Evolutionary conservation across 2,113 vertebrate species (phyloP).

Genomic region (Zingel zingel): DNA sequence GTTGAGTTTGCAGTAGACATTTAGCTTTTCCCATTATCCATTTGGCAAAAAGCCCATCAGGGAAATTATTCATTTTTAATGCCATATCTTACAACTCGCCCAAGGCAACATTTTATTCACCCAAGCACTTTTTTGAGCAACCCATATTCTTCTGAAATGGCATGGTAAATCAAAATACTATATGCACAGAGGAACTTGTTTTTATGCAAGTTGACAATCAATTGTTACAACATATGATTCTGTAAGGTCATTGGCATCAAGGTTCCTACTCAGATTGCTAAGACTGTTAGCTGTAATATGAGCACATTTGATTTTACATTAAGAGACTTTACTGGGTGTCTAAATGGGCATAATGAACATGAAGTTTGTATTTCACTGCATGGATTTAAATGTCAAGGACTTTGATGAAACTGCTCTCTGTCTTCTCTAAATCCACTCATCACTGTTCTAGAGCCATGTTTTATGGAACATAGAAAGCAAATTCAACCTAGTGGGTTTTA

Average conservation of each 20-base stretch:
- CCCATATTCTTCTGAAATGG: slow-evolving; percentile 32
- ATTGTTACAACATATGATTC: slow-evolving; percentile 10
- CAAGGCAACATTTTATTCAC: slow-evolving; percentile 45
- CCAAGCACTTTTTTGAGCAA: slow-evolving; percentile 19
- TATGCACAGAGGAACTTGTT: slow-evolving; percentile 11
- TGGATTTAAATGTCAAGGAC: slow-evolving; percentile 9
- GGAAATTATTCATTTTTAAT: slow-evolving; percentile 55
- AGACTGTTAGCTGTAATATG: neutral
- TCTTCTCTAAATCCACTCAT: neutral
- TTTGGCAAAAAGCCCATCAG: slow-evolving; percentile 40
- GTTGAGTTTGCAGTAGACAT: slow-evolving; percentile 28
- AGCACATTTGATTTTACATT: neutral
- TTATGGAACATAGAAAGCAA: neutral
- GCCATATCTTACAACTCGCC: slow-evolving; percentile 25
- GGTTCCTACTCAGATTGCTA: neutral
- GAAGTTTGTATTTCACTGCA: slow-evolving; percentile 24
- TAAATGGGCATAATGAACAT: slow-evolving; percentile 6
- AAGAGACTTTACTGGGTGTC: neutral
- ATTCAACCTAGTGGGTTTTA: slow-evolving; percentile 3
- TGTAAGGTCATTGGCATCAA: slow-evolving; percentile 14
- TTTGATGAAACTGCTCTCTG: neutral
- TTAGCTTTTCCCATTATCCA: slow-evolving; percentile 5
- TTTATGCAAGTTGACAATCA: slow-evolving; percentile 34
- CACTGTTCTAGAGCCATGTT: neutral
- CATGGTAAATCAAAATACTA: slow-evolving; percentile 36